Conservation (phyloP, 2,113 vertebrate species). For the Bothrops jararaca region DNA sequence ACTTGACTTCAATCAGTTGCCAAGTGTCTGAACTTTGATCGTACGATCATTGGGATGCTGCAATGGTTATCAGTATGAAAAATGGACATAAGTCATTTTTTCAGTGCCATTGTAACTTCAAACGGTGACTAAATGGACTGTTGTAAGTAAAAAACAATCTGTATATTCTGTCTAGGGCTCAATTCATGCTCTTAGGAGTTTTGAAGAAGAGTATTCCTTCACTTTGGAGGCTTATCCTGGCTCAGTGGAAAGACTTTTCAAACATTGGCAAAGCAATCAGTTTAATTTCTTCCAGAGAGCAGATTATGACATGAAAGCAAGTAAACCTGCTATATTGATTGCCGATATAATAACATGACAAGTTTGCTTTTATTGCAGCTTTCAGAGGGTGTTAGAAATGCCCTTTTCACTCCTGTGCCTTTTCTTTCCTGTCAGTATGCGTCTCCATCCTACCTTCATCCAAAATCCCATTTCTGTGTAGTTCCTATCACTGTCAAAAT, state of each 20-base stretch:
- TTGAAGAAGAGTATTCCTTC: constrained; percentile 7
- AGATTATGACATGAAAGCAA: constrained; percentile 60
- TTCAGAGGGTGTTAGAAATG: constrained; percentile 57
- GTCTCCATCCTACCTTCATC: constrained; percentile 25
- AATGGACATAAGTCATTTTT: background rate
- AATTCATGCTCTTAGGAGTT: constrained; percentile 10
- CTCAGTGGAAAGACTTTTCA: constrained; percentile 1
- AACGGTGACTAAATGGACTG: background rate
- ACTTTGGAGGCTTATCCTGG: background rate
- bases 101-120: background rate
- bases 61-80: background rate
- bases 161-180: background rate
- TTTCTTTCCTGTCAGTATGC: constrained; percentile 49
- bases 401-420: constrained; percentile 49
- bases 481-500: background rate
- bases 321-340: constrained; percentile 60
- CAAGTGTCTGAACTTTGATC: background rate
- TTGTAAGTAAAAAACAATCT: background rate
- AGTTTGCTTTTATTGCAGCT: constrained; percentile 53
- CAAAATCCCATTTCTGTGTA: constrained; percentile 25
- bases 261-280: constrained; percentile 55
- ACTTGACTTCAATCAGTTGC: background rate
- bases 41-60: background rate
- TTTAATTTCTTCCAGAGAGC: constrained; percentile 47
- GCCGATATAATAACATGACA: constrained; percentile 61